Percentiles rank a stretch among this genome's conserved stretches.
Conservation (phyloP, 2,113 vertebrate genomes). For the Lethenteron camtschaticum region DNA sequence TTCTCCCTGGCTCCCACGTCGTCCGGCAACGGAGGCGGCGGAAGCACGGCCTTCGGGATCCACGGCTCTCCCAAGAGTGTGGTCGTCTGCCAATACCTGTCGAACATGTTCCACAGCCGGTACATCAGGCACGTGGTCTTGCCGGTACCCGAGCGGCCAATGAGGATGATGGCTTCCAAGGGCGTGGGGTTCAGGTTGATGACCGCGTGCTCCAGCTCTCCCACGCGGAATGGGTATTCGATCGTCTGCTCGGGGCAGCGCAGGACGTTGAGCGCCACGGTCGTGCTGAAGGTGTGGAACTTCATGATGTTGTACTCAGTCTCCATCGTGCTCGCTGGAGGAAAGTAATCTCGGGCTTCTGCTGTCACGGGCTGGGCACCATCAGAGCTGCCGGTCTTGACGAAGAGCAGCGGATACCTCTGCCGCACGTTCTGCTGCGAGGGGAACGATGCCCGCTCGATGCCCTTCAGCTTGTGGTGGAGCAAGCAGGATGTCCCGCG, state of each 20-base stretch:
- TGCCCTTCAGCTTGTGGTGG: conserved; percentile 35
- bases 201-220: conserved; percentile 33
- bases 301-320: conserved; percentile 42
- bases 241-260: conserved; percentile 22
- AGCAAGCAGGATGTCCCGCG: conserved; percentile 31
- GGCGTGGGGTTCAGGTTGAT: conserved; percentile 35
- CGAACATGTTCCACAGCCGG: conserved; percentile 39
- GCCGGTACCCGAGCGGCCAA: conserved; percentile 38
- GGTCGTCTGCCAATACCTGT: conserved; percentile 29
- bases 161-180: conserved; percentile 36
- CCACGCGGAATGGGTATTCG: conserved; percentile 43
- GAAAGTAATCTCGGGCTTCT: conserved; percentile 28
- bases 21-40: not conserved
- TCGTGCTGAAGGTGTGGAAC: conserved; percentile 46
- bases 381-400: conserved; percentile 10
- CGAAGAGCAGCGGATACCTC: conserved; percentile 27
- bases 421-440: conserved; percentile 16
- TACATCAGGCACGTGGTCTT: conserved; percentile 46
- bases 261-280: conserved; percentile 39
- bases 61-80: conserved; percentile 21
- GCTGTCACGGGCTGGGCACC: not conserved
- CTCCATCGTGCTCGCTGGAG: conserved; percentile 31
- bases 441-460: conserved; percentile 17
- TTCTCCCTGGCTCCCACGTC: too few species aligned
- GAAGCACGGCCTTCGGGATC: conserved; percentile 12